Evolutionary conservation across 2,888 invertebrate species (phyloP).

Genomic region (Dioctria linearis): DNA sequence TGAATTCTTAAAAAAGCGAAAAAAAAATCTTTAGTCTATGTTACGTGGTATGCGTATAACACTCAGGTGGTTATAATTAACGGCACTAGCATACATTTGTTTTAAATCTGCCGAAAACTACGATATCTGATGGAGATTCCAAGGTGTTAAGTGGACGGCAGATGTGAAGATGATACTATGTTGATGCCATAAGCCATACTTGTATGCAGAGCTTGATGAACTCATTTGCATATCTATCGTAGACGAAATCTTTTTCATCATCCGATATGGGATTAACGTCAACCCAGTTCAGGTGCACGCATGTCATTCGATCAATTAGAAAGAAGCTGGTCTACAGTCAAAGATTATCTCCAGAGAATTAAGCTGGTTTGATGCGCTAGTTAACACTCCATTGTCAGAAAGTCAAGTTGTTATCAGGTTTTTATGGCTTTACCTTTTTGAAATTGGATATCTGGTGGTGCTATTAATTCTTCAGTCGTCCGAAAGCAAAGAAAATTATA

Average conservation of each 20-base stretch:
- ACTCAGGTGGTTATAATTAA: slow-evolving; percentile 32
- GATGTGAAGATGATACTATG: slow-evolving; percentile 25
- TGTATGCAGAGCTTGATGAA: slow-evolving; percentile 22
- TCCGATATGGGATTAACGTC: slow-evolving; percentile 51
- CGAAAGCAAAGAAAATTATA: neutral
- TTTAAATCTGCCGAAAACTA: slow-evolving; percentile 10
- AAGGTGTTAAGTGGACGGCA: slow-evolving; percentile 35
- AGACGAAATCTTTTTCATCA: slow-evolving; percentile 51
- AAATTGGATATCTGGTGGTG: slow-evolving; percentile 24
- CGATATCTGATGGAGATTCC: neutral
- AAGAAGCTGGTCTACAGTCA: neutral
- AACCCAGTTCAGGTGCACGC: slow-evolving; percentile 36
- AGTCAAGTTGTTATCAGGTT: slow-evolving; percentile 15
- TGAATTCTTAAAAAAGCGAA: slow-evolving; percentile 34
- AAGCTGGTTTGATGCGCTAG: slow-evolving; percentile 51
- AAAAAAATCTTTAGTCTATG: slow-evolving; percentile 9
- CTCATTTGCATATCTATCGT: slow-evolving; percentile 49
- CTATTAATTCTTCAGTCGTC: neutral
- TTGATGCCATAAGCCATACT: no score
- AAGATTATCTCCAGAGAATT: slow-evolving; percentile 37
- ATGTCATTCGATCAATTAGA: slow-evolving; percentile 49
- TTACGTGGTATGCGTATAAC: neutral
- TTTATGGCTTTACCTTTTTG: slow-evolving; percentile 15
- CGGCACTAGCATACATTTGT: slow-evolving; percentile 36
- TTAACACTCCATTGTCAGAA: slow-evolving; percentile 48